Percentiles rank a stretch among this genome's conserved stretches.
Evolutionary conservation across 2,888 invertebrate genomes (phyloP).

Genomic region (Cotesia congregata): DNA sequence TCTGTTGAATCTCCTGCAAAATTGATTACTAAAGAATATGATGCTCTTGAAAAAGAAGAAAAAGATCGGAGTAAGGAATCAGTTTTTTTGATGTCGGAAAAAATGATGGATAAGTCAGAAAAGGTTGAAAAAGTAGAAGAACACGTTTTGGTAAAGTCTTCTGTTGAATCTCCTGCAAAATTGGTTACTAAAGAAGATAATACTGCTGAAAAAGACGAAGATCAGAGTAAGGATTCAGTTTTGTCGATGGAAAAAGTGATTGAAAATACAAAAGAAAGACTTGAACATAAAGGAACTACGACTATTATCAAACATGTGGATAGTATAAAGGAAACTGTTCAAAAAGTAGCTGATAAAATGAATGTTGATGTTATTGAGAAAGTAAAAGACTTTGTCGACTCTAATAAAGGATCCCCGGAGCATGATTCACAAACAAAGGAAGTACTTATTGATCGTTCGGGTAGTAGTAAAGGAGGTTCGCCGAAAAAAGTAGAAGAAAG

Average conservation of each 20-base stretch:
- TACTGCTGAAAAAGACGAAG: not conserved
- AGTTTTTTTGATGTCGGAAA: not conserved
- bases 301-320: not conserved
- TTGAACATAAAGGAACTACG: not conserved
- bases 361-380: not conserved
- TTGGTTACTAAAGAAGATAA: not conserved
- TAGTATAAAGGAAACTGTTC: not conserved
- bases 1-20: not conserved
- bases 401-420: not conserved
- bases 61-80: not conserved
- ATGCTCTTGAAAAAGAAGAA: not conserved
- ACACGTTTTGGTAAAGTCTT: not conserved
- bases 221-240: not conserved
- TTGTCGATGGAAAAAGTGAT: not conserved
- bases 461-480: not conserved
- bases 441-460: not conserved
- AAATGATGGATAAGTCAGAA: slow-evolving; percentile 6
- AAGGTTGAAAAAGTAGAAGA: not conserved
- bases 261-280: not conserved
- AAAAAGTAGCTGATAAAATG: not conserved
- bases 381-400: not conserved
- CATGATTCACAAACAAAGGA: not conserved
- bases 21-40: not conserved
- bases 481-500: not conserved
- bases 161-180: not conserved